Evolutionary conservation across 2,888 invertebrate genomes (phyloP).

Genomic region (Siphlonurus alternatus): DNA sequence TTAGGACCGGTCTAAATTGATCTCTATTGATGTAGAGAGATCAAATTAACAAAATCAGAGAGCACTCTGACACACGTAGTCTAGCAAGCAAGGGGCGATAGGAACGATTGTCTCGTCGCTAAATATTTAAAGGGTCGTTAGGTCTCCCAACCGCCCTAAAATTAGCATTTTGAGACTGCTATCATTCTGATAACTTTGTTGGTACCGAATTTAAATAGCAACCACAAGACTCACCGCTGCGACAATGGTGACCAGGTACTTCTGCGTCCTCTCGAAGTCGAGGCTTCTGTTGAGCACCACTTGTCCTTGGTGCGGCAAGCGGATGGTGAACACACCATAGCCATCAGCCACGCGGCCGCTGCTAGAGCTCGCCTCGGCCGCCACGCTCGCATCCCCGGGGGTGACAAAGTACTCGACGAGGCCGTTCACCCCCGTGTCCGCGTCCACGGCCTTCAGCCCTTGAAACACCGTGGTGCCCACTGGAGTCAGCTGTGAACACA

Average conservation of each 20-base stretch:
- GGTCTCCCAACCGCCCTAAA: too few relatives aligned
- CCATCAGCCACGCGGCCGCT: conserved; percentile 52
- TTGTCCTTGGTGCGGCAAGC: conserved; percentile 74
- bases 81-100: too few relatives aligned
- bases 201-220: too few relatives aligned
- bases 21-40: too few relatives aligned
- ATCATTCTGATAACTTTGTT: too few relatives aligned
- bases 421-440: conserved; percentile 76
- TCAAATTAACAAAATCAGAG: too few relatives aligned
- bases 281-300: conserved; percentile 70
- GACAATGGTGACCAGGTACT: conserved; percentile 73
- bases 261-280: conserved; percentile 75
- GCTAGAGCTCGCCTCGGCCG: conserved; percentile 32
- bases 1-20: too few relatives aligned
- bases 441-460: conserved; percentile 60
- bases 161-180: too few relatives aligned
- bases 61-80: too few relatives aligned
- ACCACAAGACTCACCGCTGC: conserved; percentile 82
- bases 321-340: conserved; percentile 67
- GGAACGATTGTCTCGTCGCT: too few relatives aligned
- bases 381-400: conserved; percentile 37
- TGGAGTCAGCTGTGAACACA: conserved; percentile 54
- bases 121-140: too few relatives aligned
- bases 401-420: conserved; percentile 73
- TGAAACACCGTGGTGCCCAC: conserved; percentile 75